Conservation (phyloP, 2,113 vertebrate species). For the Rhegmatorhina hoffmannsi region DNA sequence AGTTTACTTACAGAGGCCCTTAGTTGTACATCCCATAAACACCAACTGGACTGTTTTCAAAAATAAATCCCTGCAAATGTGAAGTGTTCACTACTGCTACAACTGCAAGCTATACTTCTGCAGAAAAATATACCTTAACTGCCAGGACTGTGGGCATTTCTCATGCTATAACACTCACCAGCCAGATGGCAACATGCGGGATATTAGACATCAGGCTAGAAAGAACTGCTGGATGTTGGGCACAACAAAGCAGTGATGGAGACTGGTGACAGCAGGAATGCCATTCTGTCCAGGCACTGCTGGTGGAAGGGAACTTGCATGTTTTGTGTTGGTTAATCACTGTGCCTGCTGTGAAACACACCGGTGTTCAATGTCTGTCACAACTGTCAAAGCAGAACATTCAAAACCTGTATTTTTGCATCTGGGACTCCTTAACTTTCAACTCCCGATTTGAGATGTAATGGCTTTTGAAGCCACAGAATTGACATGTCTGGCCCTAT, state of each 20-base stretch:
- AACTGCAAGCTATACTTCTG: neutral
- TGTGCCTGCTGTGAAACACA: neutral
- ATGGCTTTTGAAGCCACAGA: neutral
- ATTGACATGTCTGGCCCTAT: neutral
- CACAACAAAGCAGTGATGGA: neutral
- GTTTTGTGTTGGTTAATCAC: neutral
- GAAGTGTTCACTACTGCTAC: neutral
- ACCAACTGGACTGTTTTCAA: neutral
- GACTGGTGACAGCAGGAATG: rapidly evolving
- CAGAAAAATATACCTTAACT: neutral
- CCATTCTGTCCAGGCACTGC: rapidly evolving
- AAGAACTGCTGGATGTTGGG: neutral
- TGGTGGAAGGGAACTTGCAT: neutral
- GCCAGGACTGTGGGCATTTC: neutral
- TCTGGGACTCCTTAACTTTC: neutral
- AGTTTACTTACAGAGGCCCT: neutral
- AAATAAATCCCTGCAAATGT: neutral
- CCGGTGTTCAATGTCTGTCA: constrained; percentile 71
- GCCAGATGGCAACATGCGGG: neutral
- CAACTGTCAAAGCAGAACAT: constrained; percentile 62
- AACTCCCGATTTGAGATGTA: neutral
- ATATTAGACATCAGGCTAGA: neutral
- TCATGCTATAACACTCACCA: neutral
- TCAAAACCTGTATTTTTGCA: neutral
- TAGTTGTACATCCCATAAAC: neutral